phyloP scores from a whole-genome alignment of 2,888 invertebrate genomes.

The Drosophila kanekoi region DNA sequence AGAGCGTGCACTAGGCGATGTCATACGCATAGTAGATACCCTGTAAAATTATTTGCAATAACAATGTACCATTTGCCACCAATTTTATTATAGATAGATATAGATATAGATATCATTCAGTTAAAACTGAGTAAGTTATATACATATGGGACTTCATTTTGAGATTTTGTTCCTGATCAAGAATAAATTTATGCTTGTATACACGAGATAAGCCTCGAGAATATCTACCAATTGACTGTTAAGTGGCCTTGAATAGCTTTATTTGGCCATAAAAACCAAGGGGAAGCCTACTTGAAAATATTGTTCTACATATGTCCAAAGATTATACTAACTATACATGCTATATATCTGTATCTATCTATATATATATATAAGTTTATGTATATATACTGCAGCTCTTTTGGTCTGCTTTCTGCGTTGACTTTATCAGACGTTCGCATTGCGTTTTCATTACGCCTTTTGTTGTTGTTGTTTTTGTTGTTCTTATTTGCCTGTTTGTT shows the following conservation, averaged over 20 bases:
- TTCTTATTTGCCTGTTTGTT: conserved; percentile 27
- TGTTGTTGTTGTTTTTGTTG: conserved; percentile 8
- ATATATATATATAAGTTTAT: neutral
- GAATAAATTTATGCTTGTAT: conserved; percentile 5
- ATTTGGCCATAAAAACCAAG: conserved; percentile 2
- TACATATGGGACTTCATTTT: no score
- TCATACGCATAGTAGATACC: neutral
- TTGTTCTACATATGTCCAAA: neutral
- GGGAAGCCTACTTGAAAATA: conserved; percentile 13
- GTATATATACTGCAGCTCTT: conserved; percentile 8
- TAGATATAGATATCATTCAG: neutral
- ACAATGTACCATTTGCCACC: neutral
- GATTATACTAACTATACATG: neutral
- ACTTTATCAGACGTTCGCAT: conserved; percentile 36
- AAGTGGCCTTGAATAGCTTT: conserved; percentile 13
- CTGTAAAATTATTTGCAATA: neutral
- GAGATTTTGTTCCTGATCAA: neutral
- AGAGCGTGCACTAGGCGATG: no score
- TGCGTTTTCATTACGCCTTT: conserved; percentile 19
- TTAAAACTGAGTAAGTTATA: neutral
- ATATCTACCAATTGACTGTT: conserved; percentile 8
- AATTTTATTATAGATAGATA: neutral
- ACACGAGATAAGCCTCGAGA: conserved; percentile 9
- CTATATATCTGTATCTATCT: neutral
- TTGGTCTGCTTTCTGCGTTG: conserved; percentile 16